Evolutionary conservation across 2,797 vertebrate species (phyloP).

Genomic region (Aeoliscus strigatus): DNA sequence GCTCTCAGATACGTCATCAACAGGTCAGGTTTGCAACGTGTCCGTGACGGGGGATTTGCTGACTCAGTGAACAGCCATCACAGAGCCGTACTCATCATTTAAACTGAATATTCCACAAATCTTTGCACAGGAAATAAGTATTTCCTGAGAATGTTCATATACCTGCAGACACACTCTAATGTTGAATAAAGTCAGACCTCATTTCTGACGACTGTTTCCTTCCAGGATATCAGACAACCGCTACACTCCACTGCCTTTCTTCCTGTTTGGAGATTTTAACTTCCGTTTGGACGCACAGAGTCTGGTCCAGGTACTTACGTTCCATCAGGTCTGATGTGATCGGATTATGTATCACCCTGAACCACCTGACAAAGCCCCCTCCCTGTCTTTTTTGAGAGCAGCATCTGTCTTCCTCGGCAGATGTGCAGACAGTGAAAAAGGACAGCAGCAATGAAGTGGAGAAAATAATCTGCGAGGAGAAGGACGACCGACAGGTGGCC

Average conservation of each 20-base stretch:
- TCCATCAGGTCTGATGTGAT: not conserved
- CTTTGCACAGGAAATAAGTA: not conserved
- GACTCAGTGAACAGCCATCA: not conserved
- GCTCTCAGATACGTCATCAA: slow-evolving; percentile 77
- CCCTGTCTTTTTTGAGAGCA: slow-evolving; percentile 37
- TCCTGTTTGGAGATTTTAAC: slow-evolving; percentile 84
- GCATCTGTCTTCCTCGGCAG: slow-evolving; percentile 70
- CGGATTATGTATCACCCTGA: too few species aligned
- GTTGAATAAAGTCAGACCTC: too few species aligned
- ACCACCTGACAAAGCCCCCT: not conserved
- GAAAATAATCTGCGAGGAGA: slow-evolving; percentile 77
- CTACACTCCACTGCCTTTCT: slow-evolving; percentile 68
- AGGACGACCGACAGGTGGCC: slow-evolving; percentile 72
- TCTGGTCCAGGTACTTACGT: slow-evolving; percentile 70
- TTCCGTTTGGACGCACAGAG: slow-evolving; percentile 77
- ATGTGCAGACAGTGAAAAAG: slow-evolving; percentile 70
- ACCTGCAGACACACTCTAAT: not conserved
- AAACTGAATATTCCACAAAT: slow-evolving; percentile 5
- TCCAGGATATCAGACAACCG: slow-evolving; percentile 62
- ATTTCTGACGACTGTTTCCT: slow-evolving; percentile 1
- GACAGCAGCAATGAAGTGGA: slow-evolving; percentile 71
- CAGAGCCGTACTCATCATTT: not conserved
- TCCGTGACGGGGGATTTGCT: too few species aligned
- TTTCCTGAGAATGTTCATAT: not conserved
- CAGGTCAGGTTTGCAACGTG: slow-evolving; percentile 72